Conservation (phyloP, 2,113 vertebrate species). For the Dasyornis broadbenti region DNA sequence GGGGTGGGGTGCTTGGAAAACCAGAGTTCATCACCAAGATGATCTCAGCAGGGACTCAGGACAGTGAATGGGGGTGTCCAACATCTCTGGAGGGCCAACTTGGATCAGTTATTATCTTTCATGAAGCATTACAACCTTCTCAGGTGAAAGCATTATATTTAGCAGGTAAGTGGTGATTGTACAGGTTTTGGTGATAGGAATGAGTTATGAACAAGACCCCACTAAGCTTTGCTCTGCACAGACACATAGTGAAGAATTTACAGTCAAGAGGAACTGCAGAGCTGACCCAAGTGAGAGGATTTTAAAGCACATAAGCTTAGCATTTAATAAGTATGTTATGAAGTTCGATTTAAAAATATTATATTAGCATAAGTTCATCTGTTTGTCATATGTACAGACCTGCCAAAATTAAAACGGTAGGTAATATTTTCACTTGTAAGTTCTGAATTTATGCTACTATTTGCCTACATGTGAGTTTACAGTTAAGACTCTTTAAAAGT, state of each 20-base stretch:
- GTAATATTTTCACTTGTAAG: not conserved
- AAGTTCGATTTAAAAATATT: not conserved
- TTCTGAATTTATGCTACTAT: not conserved
- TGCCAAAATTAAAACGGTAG: not conserved
- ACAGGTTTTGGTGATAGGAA: not conserved
- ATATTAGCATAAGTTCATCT: not conserved
- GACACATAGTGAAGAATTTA: not conserved
- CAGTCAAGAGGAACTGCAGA: not conserved
- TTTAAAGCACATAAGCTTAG: not conserved
- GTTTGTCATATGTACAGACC: not conserved
- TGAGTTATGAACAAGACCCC: not conserved
- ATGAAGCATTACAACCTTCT: conserved; percentile 84
- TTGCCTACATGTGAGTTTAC: not conserved
- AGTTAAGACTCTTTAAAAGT: not conserved
- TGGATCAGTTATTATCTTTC: conserved; percentile 88
- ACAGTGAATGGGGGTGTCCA: conserved; percentile 96
- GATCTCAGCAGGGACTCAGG: conserved; percentile 96
- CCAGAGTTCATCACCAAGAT: conserved; percentile 87
- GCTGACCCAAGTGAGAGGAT: not conserved
- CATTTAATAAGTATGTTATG: not conserved
- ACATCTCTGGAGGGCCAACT: conserved; percentile 95
- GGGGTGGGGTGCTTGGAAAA: conserved; percentile 84
- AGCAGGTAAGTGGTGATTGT: conserved; percentile 74
- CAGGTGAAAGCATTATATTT: conserved; percentile 90
- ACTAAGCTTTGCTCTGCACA: not conserved